A percentile compares a stretch with the other conserved stretches of the same genome.
These are phyloP conservation scores for Leptarthrus brevirostris DNA, from an alignment of 2,888 invertebrate genomes.

Conservation along the genomic window DNA sequence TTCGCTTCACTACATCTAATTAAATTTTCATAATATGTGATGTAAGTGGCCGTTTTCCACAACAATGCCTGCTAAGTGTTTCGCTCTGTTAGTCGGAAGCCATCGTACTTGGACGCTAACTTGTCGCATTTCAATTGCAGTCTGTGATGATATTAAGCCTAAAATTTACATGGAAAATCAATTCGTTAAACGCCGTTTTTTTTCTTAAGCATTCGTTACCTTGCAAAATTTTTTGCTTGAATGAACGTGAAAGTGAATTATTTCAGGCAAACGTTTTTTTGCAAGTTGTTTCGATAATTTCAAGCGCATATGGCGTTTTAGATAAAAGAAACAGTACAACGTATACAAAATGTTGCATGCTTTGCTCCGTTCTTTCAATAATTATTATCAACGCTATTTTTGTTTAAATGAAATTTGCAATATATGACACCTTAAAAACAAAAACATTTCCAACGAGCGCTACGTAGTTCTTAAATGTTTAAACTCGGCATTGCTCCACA, in stretches of 20 bases:
- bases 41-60: neutral
- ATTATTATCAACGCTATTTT: too few species aligned
- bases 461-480: too few species aligned
- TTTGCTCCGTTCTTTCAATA: too few species aligned
- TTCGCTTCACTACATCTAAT: neutral
- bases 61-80: neutral
- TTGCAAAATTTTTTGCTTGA: constrained; percentile 8
- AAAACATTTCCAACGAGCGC: too few species aligned
- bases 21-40: neutral
- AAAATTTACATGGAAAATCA: constrained; percentile 7
- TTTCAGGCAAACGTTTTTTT: neutral
- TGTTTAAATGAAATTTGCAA: too few species aligned
- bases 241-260: constrained; percentile 4
- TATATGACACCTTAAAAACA: too few species aligned
- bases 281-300: neutral
- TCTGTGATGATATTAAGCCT: neutral
- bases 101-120: neutral
- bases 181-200: neutral
- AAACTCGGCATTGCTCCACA: too few species aligned
- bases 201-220: neutral
- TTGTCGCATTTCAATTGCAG: neutral
- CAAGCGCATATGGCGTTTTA: too few species aligned
- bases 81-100: neutral
- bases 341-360: too few species aligned
- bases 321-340: too few species aligned